Conservation (phyloP, 2,888 invertebrate genomes). For the Nesidiocoris tenuis region DNA sequence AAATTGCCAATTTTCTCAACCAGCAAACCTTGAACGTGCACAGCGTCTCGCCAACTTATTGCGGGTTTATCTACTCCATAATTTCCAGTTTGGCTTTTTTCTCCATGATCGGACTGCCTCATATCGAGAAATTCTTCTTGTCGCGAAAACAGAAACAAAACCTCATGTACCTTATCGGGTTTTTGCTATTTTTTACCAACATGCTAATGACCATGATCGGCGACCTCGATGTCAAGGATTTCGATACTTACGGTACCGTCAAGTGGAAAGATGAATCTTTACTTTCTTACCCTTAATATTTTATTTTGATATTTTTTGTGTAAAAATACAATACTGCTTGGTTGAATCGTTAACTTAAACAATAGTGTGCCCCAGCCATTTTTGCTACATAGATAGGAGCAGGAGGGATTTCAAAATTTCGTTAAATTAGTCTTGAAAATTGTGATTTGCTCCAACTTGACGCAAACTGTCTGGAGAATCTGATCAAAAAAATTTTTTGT, state of each 20-base stretch:
- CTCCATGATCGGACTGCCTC: neutral
- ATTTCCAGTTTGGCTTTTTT: neutral
- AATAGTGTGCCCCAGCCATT: too few species aligned
- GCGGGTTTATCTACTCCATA: slow-evolving; percentile 10
- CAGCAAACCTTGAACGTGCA: neutral
- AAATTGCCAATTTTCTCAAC: neutral
- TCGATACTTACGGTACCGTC: slow-evolving; percentile 9
- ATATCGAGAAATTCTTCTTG: neutral
- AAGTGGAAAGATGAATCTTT: slow-evolving; percentile 20
- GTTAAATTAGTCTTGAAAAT: too few species aligned
- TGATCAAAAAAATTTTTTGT: too few species aligned
- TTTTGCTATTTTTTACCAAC: neutral
- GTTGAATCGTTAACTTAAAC: too few species aligned
- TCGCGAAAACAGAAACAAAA: neutral
- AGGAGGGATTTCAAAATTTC: too few species aligned
- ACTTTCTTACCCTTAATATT: slow-evolving; percentile 3
- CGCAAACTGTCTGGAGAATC: too few species aligned
- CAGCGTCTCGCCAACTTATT: neutral
- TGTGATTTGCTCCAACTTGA: too few species aligned
- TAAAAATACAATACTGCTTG: neutral
- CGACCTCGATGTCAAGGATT: slow-evolving; percentile 1
- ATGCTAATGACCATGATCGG: slow-evolving; percentile 7
- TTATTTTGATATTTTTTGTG: too few species aligned
- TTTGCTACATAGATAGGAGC: too few species aligned
- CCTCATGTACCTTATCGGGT: neutral